These are phyloP conservation scores for Sebastes nivosus DNA, from an alignment of 2,797 vertebrate species.

Conservation along the genomic window DNA sequence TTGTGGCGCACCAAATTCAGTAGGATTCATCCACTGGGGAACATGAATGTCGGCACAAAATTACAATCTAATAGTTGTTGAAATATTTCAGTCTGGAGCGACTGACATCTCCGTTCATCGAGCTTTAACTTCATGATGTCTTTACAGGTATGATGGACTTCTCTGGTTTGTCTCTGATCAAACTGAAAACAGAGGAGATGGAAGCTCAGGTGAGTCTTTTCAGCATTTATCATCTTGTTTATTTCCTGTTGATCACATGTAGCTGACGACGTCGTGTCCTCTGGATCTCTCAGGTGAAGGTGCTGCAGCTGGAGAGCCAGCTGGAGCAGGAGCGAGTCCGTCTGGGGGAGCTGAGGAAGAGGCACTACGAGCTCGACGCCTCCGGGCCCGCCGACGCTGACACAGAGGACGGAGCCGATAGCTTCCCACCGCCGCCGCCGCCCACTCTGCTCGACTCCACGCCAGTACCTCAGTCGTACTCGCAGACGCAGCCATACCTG, in stretches of 20 bases:
- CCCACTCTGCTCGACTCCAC: conserved; percentile 64
- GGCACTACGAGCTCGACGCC: conserved; percentile 89
- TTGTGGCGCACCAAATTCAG: not conserved
- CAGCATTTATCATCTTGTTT: not conserved
- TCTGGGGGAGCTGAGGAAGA: conserved; percentile 93
- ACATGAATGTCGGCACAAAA: too few species aligned
- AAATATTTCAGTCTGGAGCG: too few species aligned
- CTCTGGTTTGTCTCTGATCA: conserved; percentile 92
- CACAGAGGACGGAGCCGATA: conserved; percentile 18
- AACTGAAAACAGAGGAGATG: conserved; percentile 98
- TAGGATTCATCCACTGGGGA: not conserved
- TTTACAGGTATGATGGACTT: conserved; percentile 92
- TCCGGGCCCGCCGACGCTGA: not conserved
- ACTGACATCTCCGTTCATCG: too few species aligned
- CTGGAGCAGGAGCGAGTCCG: conserved; percentile 92
- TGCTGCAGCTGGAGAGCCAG: conserved; percentile 92
- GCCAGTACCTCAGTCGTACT: conserved; percentile 1
- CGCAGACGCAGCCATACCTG: conserved; percentile 44
- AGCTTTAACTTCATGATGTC: not conserved
- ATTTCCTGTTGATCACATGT: not conserved
- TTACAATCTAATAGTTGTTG: too few species aligned
- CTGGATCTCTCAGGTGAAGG: conserved; percentile 86
- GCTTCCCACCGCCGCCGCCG: conserved; percentile 75
- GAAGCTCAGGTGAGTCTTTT: conserved; percentile 88
- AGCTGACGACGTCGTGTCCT: not conserved